These are phyloP conservation scores for Agraylea sexmaculata DNA, from an alignment of 1,140 invertebrate genomes.

Conservation along the genomic window DNA sequence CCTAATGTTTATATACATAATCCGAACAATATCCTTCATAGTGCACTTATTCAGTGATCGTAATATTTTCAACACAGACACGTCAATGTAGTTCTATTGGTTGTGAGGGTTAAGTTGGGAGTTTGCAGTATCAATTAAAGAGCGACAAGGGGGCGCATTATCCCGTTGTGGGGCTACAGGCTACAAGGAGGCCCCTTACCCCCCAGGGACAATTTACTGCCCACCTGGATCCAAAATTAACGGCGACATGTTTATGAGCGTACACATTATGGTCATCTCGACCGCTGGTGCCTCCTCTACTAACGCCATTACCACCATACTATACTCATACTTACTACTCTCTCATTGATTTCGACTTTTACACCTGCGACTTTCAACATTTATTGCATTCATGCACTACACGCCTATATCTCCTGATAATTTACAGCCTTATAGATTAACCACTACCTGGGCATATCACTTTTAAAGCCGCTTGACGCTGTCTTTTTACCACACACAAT, in stretches of 20 bases:
- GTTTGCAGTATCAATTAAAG: slow-evolving; percentile 22
- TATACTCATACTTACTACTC: background rate
- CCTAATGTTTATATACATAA: background rate
- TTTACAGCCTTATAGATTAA: no score
- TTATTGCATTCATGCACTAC: background rate
- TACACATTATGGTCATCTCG: slow-evolving; percentile 24
- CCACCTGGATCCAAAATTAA: slow-evolving; percentile 24
- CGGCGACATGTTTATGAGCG: slow-evolving; percentile 24
- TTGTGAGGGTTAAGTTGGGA: slow-evolving; percentile 13
- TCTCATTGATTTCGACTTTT: background rate
- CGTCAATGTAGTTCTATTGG: slow-evolving; percentile 11
- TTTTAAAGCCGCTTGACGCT: no score
- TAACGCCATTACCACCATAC: no score
- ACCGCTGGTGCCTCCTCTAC: background rate
- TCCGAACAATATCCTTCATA: background rate
- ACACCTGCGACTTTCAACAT: background rate
- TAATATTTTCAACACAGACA: slow-evolving; percentile 2
- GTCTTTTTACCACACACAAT: no score
- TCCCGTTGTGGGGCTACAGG: background rate
- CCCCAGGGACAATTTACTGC: slow-evolving; percentile 22
- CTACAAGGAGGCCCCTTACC: background rate
- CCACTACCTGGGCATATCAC: no score
- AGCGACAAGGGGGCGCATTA: slow-evolving; percentile 7
- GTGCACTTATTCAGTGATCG: background rate
- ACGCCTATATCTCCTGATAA: no score